Conservation (phyloP, 2,113 vertebrate genomes). For the Otolemur garnettii region DNA sequence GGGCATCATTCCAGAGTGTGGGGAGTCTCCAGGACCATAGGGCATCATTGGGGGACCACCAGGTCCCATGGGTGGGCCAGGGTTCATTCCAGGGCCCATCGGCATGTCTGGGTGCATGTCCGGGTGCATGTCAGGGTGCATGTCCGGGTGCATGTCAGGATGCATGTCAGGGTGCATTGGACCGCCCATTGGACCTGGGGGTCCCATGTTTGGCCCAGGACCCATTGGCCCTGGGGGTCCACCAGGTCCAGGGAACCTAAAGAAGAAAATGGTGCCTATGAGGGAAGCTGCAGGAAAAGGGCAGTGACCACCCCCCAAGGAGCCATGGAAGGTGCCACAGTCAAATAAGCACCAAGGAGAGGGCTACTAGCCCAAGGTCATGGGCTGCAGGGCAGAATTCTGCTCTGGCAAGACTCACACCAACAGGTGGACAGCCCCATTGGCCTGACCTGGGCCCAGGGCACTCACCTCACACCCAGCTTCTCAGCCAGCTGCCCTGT, state of each 20-base stretch:
- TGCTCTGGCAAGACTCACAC: fast-evolving
- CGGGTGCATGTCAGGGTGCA: constrained; percentile 89
- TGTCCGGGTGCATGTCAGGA: constrained; percentile 88
- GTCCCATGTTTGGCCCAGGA: constrained; percentile 83
- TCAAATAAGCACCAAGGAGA: too few relatives aligned
- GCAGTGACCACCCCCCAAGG: not conserved
- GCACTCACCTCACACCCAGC: constrained; percentile 92
- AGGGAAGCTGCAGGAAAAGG: not conserved
- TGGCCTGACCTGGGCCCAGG: not conserved
- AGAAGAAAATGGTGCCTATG: constrained; percentile 83
- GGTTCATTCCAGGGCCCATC: constrained; percentile 86
- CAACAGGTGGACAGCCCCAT: fast-evolving
- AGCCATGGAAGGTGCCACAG: not conserved
- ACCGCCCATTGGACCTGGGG: constrained; percentile 86
- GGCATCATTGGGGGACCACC: constrained; percentile 91
- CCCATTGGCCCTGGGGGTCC: constrained; percentile 88
- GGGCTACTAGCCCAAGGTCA: not conserved
- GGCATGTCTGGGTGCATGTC: constrained; percentile 90
- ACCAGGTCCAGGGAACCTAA: constrained; percentile 91
- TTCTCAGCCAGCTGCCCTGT: constrained; percentile 97
- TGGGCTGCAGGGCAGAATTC: not conserved
- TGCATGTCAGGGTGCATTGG: constrained; percentile 88
- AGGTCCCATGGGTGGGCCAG: constrained; percentile 85
- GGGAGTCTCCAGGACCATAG: constrained; percentile 90
- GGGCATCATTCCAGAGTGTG: constrained; percentile 90